Conservation (phyloP, 2,113 vertebrate genomes). For the Rhinolophus ferrumequinum region DNA sequence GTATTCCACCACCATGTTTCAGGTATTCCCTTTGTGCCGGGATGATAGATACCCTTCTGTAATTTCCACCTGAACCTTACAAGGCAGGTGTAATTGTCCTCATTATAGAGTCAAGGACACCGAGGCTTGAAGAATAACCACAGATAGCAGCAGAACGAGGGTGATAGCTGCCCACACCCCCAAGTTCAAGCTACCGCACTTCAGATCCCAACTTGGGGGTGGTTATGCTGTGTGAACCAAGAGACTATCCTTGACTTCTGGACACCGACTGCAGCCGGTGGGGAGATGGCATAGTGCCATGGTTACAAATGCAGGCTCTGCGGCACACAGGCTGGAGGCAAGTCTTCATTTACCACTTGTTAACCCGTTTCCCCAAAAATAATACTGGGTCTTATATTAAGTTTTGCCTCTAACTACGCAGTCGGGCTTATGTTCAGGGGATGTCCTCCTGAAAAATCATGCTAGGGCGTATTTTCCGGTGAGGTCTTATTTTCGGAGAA, state of each 20-base stretch:
- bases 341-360: not conserved
- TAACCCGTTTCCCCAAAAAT: too few relatives aligned
- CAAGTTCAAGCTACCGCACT: not conserved
- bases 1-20: not conserved
- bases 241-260: not conserved
- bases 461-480: too few relatives aligned
- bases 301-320: not conserved
- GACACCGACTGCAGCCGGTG: accelerated
- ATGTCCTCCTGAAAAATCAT: too few relatives aligned
- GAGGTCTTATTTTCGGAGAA: too few relatives aligned
- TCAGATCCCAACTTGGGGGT: not conserved
- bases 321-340: not conserved
- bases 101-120: not conserved
- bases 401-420: too few relatives aligned
- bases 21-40: not conserved
- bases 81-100: not conserved
- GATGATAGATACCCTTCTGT: too few relatives aligned
- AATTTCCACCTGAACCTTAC: not conserved
- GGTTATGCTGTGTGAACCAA: not conserved
- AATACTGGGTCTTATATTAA: too few relatives aligned
- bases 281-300: not conserved
- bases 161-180: not conserved
- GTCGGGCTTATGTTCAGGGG: too few relatives aligned
- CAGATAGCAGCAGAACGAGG: not conserved
- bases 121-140: not conserved